Evolutionary conservation across 2,888 invertebrate genomes (phyloP).

Genomic region (Polydrusus pterygomalis): DNA sequence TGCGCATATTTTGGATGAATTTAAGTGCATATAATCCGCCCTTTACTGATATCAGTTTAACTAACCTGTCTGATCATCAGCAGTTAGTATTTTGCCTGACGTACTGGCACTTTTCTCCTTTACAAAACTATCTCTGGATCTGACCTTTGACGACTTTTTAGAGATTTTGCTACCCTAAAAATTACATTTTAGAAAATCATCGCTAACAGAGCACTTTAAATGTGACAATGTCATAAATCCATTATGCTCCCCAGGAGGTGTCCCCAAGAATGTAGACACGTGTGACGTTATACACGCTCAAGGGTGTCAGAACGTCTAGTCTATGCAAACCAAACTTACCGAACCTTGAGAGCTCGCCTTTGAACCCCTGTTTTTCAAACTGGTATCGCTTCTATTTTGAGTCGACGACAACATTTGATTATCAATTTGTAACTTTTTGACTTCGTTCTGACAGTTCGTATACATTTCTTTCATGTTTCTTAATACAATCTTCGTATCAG

Average conservation of each 20-base stretch:
- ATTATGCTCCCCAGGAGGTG: too few species aligned
- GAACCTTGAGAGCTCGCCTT: constrained; percentile 36
- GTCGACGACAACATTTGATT: constrained; percentile 30
- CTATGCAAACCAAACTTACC: constrained; percentile 21
- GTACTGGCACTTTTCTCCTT: constrained; percentile 34
- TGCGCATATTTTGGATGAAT: too few species aligned
- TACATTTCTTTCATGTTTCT: constrained; percentile 68
- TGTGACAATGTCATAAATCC: too few species aligned
- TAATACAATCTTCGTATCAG: constrained; percentile 67
- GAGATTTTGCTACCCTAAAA: constrained; percentile 35
- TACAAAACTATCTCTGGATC: constrained; percentile 49
- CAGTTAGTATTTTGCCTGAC: constrained; percentile 10
- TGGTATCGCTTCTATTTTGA: constrained; percentile 37
- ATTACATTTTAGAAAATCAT: neutral
- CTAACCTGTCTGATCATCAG: constrained; percentile 6
- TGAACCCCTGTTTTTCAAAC: constrained; percentile 44
- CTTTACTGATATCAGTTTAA: neutral
- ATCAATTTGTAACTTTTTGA: constrained; percentile 47
- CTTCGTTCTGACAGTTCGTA: constrained; percentile 62
- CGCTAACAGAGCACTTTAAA: too few species aligned
- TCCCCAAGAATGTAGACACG: too few species aligned
- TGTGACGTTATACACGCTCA: too few species aligned
- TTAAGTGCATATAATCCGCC: too few species aligned
- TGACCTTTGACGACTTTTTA: constrained; percentile 45
- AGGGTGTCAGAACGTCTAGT: too few species aligned